Percentiles rank a stretch among this genome's conserved stretches.
phyloP scores from a whole-genome alignment of 2,113 vertebrate species.

The Tetraodon nigroviridis region DNA sequence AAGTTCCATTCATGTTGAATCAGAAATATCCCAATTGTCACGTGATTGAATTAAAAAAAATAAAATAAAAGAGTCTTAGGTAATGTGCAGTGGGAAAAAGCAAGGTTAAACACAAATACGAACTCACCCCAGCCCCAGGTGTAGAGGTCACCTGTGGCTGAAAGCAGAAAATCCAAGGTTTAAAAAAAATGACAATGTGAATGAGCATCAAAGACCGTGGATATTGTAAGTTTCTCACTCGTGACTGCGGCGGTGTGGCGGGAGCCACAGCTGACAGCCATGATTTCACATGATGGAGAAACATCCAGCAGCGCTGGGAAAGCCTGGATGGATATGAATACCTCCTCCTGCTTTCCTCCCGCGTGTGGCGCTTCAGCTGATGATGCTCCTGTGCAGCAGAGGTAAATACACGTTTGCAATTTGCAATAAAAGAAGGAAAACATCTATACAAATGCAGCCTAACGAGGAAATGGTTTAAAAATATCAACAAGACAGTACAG shows the following conservation, averaged over 20 bases:
- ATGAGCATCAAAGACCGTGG: not conserved
- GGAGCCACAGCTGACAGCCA: conserved; percentile 84
- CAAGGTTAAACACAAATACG: not conserved
- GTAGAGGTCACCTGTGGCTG: conserved; percentile 85
- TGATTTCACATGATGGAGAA: conserved; percentile 69
- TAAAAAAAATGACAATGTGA: not conserved
- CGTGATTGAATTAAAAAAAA: no score
- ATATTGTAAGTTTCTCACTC: conserved; percentile 68
- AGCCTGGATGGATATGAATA: conserved; percentile 88
- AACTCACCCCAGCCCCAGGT: conserved; percentile 98
- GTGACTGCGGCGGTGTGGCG: conserved; percentile 86
- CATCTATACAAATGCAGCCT: no score
- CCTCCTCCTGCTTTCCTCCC: conserved; percentile 36
- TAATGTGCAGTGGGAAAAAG: no score
- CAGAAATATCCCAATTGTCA: not conserved
- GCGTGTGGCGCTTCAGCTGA: conserved; percentile 17
- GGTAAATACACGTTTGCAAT: not conserved
- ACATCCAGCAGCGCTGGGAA: conserved; percentile 90
- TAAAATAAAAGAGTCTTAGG: no score
- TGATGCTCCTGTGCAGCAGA: conserved; percentile 23
- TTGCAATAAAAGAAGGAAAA: not conserved
- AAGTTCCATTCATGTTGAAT: not conserved
- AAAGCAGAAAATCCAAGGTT: conserved; percentile 32
- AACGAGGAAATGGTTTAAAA: no score
- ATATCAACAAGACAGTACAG: not conserved